phyloP scores from a whole-genome alignment of 2,113 vertebrate genomes.

The Hydropotes inermis region DNA sequence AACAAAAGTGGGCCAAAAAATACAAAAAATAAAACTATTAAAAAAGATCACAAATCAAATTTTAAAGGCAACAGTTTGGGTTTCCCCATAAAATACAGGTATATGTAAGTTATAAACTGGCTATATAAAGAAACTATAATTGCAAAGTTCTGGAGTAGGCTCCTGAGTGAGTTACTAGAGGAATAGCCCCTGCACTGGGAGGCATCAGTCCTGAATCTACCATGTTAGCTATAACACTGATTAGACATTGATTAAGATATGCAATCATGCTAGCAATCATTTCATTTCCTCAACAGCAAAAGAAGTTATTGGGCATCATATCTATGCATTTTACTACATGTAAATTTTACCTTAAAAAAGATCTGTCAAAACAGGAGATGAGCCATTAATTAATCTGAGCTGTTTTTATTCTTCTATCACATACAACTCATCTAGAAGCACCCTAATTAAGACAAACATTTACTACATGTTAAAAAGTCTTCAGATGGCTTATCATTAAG shows the following conservation, averaged over 20 bases:
- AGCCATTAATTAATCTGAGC: slow-evolving; percentile 17
- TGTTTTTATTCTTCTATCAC: not conserved
- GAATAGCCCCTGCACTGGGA: not conserved
- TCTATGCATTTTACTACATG: slow-evolving; percentile 29
- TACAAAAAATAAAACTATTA: not conserved
- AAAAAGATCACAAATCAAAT: not conserved
- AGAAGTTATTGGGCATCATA: not conserved
- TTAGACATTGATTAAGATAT: not conserved
- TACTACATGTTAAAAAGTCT: not conserved
- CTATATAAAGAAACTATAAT: not conserved
- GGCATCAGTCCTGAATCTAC: not conserved
- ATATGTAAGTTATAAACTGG: not conserved
- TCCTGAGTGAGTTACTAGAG: not conserved
- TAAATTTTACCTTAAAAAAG: slow-evolving; percentile 23
- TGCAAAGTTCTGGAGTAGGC: not conserved
- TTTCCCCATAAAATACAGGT: not conserved
- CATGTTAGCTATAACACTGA: not conserved
- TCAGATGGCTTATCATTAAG: not conserved
- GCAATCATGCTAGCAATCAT: not conserved
- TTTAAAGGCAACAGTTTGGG: not conserved
- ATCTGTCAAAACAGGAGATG: not conserved
- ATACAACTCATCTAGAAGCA: not conserved
- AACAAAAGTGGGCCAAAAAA: not conserved
- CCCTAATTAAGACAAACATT: slow-evolving; percentile 8
- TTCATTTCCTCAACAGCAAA: slow-evolving; percentile 41